These are phyloP conservation scores for Phalloptychus januarius DNA, from an alignment of 2,797 vertebrate species.

Conservation along the genomic window DNA sequence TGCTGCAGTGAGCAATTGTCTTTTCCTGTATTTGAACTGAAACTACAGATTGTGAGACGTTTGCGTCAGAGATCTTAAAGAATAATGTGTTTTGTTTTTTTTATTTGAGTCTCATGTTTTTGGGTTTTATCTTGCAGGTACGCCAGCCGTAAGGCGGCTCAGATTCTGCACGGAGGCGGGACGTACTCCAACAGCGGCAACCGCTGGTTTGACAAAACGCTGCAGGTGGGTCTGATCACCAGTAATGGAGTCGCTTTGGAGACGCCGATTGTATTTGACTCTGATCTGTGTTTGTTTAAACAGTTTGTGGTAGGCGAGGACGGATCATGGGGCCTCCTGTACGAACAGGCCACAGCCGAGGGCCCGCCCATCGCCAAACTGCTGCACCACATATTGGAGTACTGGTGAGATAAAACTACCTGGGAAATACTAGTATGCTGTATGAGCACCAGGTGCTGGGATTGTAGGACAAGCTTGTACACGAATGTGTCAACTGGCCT, in stretches of 20 bases:
- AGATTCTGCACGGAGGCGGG: conserved; percentile 86
- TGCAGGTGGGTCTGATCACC: conserved; percentile 74
- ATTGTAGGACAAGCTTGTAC: not conserved
- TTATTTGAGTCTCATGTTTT: not conserved
- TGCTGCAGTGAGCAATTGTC: conserved; percentile 7
- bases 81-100: not conserved
- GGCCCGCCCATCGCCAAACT: conserved; percentile 82
- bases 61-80: not conserved
- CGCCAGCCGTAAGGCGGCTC: conserved; percentile 86
- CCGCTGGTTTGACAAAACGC: conserved; percentile 89
- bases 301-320: conserved; percentile 86
- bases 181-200: conserved; percentile 89
- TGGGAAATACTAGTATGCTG: not conserved
- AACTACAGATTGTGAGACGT: not conserved
- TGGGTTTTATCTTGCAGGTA: conserved; percentile 74
- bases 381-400: conserved; percentile 81
- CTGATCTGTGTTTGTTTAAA: conserved; percentile 10
- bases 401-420: conserved; percentile 75
- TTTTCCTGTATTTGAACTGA: conserved; percentile 35
- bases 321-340: conserved; percentile 86
- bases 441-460: not conserved
- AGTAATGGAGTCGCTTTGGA: fast-evolving
- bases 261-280: too few species aligned
- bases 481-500: too few species aligned
- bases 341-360: conserved; percentile 85